Percentiles rank a stretch among this genome's conserved stretches.
Conservation (phyloP, 53 echinoderm and acorn worm genomes). For the Paelopatides confundens region DNA sequence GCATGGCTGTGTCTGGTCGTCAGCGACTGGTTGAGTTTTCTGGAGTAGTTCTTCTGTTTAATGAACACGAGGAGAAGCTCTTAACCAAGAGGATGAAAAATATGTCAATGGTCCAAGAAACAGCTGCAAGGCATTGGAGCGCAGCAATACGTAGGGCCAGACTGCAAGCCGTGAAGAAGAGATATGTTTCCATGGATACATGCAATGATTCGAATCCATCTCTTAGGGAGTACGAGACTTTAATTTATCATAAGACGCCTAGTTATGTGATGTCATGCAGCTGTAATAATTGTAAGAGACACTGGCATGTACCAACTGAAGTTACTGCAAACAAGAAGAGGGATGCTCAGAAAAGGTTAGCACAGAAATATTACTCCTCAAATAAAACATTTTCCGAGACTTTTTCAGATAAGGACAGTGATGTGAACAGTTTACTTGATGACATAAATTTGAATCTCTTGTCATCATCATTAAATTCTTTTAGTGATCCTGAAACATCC, state of each 20-base stretch:
- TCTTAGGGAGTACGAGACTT: neutral
- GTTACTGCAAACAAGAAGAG: neutral
- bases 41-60: neutral
- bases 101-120: constrained; percentile 8
- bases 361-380: neutral
- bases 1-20: neutral
- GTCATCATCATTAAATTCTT: neutral
- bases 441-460: neutral
- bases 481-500: neutral
- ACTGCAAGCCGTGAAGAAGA: neutral
- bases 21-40: constrained; percentile 13
- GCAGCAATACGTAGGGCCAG: neutral
- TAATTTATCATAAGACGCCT: constrained; percentile 11
- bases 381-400: neutral
- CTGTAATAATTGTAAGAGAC: neutral
- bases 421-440: neutral
- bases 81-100: neutral
- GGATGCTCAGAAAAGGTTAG: neutral
- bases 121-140: neutral
- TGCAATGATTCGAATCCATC: neutral
- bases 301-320: constrained; percentile 7
- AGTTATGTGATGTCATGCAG: constrained; percentile 23
- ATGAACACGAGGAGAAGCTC: constrained; percentile 13
- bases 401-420: neutral
- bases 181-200: neutral